Conservation (phyloP, 2,113 vertebrate genomes). For the Amazona guildingii region DNA sequence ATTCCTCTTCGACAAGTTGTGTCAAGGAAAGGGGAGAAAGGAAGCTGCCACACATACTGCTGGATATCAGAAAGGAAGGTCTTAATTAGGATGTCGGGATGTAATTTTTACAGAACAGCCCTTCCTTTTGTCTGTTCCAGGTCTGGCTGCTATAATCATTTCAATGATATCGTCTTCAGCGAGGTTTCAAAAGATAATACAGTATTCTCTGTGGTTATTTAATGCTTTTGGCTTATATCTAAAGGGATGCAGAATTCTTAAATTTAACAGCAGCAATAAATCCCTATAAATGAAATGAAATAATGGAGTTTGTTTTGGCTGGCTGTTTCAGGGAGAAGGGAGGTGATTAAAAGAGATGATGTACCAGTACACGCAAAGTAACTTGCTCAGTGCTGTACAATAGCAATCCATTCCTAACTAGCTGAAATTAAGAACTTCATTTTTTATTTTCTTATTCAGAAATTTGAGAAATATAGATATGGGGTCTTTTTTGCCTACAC, state of each 20-base stretch:
- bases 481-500: background rate
- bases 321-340: background rate
- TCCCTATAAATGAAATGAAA: background rate
- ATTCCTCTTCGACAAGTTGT: slow-evolving; percentile 74
- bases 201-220: background rate
- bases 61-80: slow-evolving; percentile 69
- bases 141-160: background rate
- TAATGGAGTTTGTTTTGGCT: background rate
- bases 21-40: slow-evolving; percentile 72
- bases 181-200: background rate
- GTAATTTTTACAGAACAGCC: slow-evolving; percentile 56
- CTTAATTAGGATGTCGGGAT: slow-evolving; percentile 65
- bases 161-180: background rate
- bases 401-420: background rate
- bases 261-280: background rate
- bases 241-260: background rate
- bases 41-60: slow-evolving; percentile 58
- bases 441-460: background rate
- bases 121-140: slow-evolving; percentile 50
- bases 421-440: background rate
- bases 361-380: background rate
- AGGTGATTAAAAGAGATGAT: background rate
- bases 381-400: background rate
- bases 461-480: background rate
- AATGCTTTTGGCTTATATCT: background rate